Conservation (phyloP, 2,888 invertebrate species). For the Limnephilus marmoratus region DNA sequence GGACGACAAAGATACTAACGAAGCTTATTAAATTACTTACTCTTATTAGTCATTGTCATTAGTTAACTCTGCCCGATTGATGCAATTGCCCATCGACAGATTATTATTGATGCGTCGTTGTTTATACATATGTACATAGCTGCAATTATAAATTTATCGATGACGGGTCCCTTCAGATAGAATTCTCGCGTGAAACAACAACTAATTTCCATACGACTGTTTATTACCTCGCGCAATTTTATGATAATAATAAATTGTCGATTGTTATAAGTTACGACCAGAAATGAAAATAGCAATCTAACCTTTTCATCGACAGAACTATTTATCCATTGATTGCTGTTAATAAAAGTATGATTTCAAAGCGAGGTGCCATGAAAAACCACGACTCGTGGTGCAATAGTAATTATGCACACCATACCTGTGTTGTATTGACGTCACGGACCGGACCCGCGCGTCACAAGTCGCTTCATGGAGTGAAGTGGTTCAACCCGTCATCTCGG, state of each 20-base stretch:
- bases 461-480: background rate
- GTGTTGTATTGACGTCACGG: slow-evolving; percentile 18
- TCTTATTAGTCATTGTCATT: background rate
- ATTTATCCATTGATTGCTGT: background rate
- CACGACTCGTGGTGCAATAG: background rate
- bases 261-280: background rate
- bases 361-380: background rate
- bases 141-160: background rate
- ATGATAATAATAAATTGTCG: background rate
- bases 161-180: background rate
- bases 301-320: background rate
- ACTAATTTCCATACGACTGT: background rate
- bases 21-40: background rate
- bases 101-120: background rate
- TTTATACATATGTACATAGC: background rate
- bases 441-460: slow-evolving; percentile 33
- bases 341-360: background rate
- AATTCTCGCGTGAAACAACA: background rate
- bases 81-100: background rate
- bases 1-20: background rate
- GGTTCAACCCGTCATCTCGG: slow-evolving; percentile 4
- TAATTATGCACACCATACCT: background rate
- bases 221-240: background rate
- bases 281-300: background rate
- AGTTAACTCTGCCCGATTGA: background rate